Evolutionary conservation across 2,888 invertebrate genomes (phyloP).

Genomic region (Lucinisca nassula): DNA sequence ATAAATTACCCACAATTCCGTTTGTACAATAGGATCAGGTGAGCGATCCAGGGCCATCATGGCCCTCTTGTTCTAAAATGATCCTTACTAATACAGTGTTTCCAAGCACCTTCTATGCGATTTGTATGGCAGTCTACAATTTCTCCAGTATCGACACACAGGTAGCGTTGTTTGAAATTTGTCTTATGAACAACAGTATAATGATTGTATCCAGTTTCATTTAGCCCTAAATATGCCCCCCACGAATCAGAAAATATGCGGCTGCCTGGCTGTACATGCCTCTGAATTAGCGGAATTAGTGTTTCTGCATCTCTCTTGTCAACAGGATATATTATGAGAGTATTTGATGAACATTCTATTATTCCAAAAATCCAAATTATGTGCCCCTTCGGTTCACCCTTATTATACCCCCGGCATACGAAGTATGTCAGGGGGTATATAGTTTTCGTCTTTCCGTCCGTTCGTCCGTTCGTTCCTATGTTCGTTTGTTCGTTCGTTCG

Average conservation of each 20-base stretch:
- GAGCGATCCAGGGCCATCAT: too few species aligned
- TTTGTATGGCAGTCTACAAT: constrained; percentile 29
- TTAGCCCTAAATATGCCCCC: constrained; percentile 21
- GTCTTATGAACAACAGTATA: constrained; percentile 11
- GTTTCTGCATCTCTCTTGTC: not conserved
- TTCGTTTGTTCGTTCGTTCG: too few species aligned
- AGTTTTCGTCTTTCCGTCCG: too few species aligned
- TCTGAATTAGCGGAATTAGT: constrained; percentile 16
- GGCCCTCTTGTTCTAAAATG: too few species aligned
- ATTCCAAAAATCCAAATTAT: constrained; percentile 45
- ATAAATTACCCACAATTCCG: too few species aligned
- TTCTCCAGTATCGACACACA: constrained; percentile 22
- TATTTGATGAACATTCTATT: not conserved
- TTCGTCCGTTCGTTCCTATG: too few species aligned
- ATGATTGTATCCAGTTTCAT: constrained; percentile 27
- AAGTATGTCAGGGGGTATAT: too few species aligned
- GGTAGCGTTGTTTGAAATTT: constrained; percentile 7
- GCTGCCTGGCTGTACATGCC: constrained; percentile 19
- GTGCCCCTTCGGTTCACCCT: constrained; percentile 12
- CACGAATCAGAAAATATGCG: constrained; percentile 24
- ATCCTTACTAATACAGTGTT: constrained; percentile 42
- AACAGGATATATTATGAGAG: constrained; percentile 22
- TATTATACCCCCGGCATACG: too few species aligned
- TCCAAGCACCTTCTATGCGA: constrained; percentile 53
- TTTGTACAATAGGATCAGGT: too few species aligned